These are phyloP conservation scores for Parazoanthus atlanticus DNA, from an alignment of 92 coral and sea anemone species.

Conservation along the genomic window DNA sequence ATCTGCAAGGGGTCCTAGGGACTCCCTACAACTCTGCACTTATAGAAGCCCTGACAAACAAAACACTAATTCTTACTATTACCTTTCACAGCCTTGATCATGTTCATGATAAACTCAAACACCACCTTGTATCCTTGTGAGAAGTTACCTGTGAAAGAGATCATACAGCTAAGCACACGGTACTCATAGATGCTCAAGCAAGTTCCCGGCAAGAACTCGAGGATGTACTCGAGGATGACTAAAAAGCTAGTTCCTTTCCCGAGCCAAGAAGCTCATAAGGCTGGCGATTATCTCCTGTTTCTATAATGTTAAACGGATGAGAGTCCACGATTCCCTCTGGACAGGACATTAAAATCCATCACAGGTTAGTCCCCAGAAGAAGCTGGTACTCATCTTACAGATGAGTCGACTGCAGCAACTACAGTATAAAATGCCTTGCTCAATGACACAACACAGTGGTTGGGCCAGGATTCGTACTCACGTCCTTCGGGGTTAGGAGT, in stretches of 20 bases:
- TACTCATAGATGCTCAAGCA: background rate
- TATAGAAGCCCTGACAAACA: background rate
- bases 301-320: no score
- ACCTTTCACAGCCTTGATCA: conserved; percentile 92
- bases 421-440: background rate
- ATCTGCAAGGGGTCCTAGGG: no score
- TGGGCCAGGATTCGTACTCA: background rate
- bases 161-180: background rate
- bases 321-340: no score
- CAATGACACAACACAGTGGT: background rate
- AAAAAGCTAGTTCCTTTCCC: no score
- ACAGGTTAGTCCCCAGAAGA: no score
- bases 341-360: no score
- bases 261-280: no score
- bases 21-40: background rate
- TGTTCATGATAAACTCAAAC: conserved; percentile 82
- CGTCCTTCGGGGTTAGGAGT: background rate
- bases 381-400: no score
- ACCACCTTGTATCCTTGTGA: conserved; percentile 85
- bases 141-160: conserved; percentile 71
- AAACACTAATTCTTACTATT: background rate
- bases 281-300: no score
- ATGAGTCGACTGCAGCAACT: no score
- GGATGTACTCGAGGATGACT: background rate
- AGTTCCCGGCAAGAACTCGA: background rate